These are phyloP conservation scores for Megaptera novaeangliae DNA, from an alignment of 2,113 vertebrate species.

Conservation along the genomic window DNA sequence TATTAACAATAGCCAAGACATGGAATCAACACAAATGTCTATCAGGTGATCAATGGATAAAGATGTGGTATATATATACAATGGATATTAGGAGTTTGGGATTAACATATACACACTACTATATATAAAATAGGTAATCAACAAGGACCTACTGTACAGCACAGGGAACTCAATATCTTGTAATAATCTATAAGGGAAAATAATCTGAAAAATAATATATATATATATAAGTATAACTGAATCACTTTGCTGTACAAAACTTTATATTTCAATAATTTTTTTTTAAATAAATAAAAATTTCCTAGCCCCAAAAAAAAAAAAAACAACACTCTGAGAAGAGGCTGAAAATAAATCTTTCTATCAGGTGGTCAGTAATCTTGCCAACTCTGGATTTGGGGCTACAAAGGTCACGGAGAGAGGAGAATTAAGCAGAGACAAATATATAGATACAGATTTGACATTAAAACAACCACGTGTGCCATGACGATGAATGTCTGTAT, in stretches of 20 bases:
- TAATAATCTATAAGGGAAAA: not conserved
- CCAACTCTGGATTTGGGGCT: not conserved
- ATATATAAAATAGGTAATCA: not conserved
- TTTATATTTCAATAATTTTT: not conserved
- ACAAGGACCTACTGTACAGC: not conserved
- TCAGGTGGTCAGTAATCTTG: conserved; percentile 30
- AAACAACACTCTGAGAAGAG: conserved; percentile 23
- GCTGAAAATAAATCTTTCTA: conserved; percentile 44
- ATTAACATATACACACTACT: not conserved
- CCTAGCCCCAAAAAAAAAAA: not conserved
- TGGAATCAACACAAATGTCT: not conserved
- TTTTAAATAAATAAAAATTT: not conserved
- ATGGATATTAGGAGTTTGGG: not conserved
- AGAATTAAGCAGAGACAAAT: not conserved
- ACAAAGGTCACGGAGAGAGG: not conserved
- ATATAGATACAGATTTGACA: not conserved
- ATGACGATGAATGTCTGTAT: not conserved
- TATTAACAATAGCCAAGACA: not conserved
- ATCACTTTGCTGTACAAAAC: not conserved
- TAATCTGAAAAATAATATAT: not conserved
- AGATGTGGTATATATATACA: not conserved
- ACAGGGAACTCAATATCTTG: not conserved
- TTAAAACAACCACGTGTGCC: conserved; percentile 44
- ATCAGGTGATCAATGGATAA: not conserved
- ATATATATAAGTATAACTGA: too few relatives aligned